These are phyloP conservation scores for Ips nitidus DNA, from an alignment of 1,140 invertebrate species.

Conservation along the genomic window DNA sequence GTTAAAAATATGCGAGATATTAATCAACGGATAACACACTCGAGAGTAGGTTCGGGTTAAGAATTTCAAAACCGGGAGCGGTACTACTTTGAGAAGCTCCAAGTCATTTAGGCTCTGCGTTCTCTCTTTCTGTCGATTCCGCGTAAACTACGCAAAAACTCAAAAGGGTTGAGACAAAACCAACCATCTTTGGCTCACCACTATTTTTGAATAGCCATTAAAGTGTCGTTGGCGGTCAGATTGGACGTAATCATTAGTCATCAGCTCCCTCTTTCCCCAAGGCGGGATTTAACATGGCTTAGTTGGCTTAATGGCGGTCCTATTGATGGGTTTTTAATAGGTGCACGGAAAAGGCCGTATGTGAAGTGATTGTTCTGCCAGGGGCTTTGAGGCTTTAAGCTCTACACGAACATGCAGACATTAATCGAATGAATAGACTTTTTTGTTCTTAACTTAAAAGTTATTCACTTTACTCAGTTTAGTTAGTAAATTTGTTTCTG, in stretches of 20 bases:
- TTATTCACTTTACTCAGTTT: too few species aligned
- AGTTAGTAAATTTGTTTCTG: too few species aligned
- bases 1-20: constrained; percentile 42
- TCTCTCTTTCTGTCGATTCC: too few species aligned
- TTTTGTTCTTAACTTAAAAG: too few species aligned
- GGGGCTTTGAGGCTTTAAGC: too few species aligned
- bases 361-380: constrained; percentile 3
- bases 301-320: constrained; percentile 46
- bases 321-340: constrained; percentile 50
- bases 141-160: too few species aligned
- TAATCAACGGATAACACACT: constrained; percentile 40
- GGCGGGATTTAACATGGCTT: constrained; percentile 40
- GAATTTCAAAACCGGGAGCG: constrained; percentile 44
- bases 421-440: too few species aligned
- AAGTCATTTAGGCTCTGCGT: neutral
- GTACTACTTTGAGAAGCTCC: neutral
- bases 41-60: constrained; percentile 28
- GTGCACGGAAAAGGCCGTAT: constrained; percentile 2
- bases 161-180: too few species aligned
- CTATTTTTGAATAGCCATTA: constrained; percentile 40
- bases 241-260: constrained; percentile 46
- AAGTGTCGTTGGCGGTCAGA: constrained; percentile 43
- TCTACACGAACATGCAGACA: too few species aligned
- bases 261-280: constrained; percentile 42
- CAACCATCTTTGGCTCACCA: neutral